A percentile compares a stretch with the other conserved stretches of the same genome.
These are phyloP conservation scores for Oreohelix idahoensis DNA, from an alignment of 1,140 invertebrate genomes.

Conservation along the genomic window DNA sequence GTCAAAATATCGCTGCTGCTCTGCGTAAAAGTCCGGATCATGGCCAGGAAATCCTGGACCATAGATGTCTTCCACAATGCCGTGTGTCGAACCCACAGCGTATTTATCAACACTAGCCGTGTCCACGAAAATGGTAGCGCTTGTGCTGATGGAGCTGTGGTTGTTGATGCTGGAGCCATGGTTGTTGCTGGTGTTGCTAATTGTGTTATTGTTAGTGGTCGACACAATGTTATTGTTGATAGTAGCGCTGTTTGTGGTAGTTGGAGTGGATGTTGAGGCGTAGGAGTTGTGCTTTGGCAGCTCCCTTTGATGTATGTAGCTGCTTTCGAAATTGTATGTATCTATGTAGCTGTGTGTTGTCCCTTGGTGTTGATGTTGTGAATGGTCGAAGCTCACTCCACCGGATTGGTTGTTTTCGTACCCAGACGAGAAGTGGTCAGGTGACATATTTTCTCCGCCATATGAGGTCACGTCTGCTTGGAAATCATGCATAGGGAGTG, in stretches of 20 bases:
- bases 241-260: slow-evolving; percentile 3
- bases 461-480: slow-evolving; percentile 52
- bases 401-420: slow-evolving; percentile 41
- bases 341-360: slow-evolving; percentile 46
- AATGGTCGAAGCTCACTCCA: slow-evolving; percentile 42
- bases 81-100: not conserved
- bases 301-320: slow-evolving; percentile 41
- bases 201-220: not conserved
- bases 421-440: slow-evolving; percentile 47
- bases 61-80: slow-evolving; percentile 46
- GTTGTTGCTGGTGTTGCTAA: slow-evolving; percentile 9
- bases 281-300: slow-evolving; percentile 34
- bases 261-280: slow-evolving; percentile 20
- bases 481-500: slow-evolving; percentile 54
- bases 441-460: slow-evolving; percentile 50
- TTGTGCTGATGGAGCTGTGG: not conserved
- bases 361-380: slow-evolving; percentile 2
- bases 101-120: slow-evolving; percentile 25
- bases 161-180: not conserved
- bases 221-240: slow-evolving; percentile 27
- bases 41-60: slow-evolving; percentile 34
- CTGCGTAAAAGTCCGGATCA: slow-evolving; percentile 44
- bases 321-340: slow-evolving; percentile 59
- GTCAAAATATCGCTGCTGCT: slow-evolving; percentile 46
- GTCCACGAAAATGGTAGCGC: slow-evolving; percentile 38